These are phyloP conservation scores for Progne subis DNA, from an alignment of 2,113 vertebrate genomes.

Conservation along the genomic window DNA sequence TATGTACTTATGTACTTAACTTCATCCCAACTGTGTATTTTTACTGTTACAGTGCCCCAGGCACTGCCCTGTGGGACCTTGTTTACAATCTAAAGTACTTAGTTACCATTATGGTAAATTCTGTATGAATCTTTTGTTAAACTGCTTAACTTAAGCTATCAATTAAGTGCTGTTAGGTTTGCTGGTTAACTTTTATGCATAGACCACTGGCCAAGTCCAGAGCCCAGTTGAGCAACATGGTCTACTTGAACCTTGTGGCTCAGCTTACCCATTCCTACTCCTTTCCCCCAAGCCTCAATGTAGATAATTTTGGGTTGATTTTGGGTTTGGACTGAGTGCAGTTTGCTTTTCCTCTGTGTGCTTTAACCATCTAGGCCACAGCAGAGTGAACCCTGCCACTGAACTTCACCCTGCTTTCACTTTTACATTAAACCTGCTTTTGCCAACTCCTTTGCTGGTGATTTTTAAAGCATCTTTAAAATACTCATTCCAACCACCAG, in stretches of 20 bases:
- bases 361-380: not conserved
- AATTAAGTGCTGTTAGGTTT: not conserved
- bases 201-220: not conserved
- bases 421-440: not conserved
- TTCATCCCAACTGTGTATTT: not conserved
- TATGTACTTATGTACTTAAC: rapidly evolving
- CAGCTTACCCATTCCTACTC: not conserved
- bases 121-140: not conserved
- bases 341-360: not conserved
- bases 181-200: not conserved
- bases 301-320: not conserved
- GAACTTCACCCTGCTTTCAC: not conserved
- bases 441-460: not conserved
- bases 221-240: not conserved
- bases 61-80: not conserved
- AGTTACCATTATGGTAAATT: not conserved
- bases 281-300: not conserved
- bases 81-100: not conserved
- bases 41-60: not conserved
- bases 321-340: not conserved
- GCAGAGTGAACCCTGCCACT: not conserved
- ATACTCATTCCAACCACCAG: not conserved
- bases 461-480: not conserved
- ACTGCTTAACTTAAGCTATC: not conserved
- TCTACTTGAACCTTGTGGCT: not conserved